Conservation (phyloP, 2,888 invertebrate species). For the Temnothorax ravouxi region DNA sequence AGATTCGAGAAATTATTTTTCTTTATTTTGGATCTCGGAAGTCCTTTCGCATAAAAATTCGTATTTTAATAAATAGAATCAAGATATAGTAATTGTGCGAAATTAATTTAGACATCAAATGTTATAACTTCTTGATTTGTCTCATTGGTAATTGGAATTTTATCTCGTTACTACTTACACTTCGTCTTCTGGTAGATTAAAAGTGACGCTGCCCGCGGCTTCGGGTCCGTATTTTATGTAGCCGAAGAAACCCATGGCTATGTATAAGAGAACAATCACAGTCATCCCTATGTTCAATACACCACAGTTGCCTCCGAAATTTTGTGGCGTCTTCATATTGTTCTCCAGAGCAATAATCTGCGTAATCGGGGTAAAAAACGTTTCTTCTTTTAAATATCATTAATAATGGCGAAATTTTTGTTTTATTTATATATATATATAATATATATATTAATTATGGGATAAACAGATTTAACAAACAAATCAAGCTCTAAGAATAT, state of each 20-base stretch:
- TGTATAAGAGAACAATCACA: conserved; percentile 92
- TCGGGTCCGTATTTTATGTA: conserved; percentile 92
- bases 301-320: conserved; percentile 92
- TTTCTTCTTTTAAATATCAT: background rate
- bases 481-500: background rate
- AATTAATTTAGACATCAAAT: background rate
- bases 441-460: background rate
- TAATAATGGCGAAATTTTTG: background rate
- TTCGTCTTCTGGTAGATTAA: conserved; percentile 91
- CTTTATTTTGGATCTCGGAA: background rate
- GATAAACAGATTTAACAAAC: background rate
- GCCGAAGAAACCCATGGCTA: conserved; percentile 93
- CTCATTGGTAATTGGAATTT: background rate
- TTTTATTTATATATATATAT: background rate
- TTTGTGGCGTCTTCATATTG: conserved; percentile 94
- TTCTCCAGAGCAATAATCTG: conserved; percentile 97
- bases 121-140: background rate
- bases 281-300: conserved; percentile 94
- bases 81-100: background rate
- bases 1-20: background rate
- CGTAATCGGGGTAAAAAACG: conserved; percentile 68
- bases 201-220: conserved; percentile 92
- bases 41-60: background rate
- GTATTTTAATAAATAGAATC: conserved; percentile 1
- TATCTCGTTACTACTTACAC: conserved; percentile 86